phyloP scores from a whole-genome alignment of 1,140 invertebrate species.

The Apis cerana region DNA sequence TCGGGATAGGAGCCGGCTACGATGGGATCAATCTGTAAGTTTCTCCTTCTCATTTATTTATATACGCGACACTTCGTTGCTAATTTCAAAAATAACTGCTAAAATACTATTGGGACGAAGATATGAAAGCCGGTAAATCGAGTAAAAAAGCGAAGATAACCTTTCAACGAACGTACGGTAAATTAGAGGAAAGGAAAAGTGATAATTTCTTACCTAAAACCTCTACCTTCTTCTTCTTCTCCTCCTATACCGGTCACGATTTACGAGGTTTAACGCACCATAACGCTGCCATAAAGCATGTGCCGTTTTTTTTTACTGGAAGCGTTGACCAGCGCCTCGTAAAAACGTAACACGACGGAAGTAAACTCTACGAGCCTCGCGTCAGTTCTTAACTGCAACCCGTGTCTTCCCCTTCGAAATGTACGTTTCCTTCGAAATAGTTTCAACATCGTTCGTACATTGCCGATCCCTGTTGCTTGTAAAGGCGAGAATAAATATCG shows the following conservation, averaged over 20 bases:
- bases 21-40: conserved; percentile 93
- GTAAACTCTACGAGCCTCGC: neutral
- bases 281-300: conserved; percentile 21
- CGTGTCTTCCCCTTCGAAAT: neutral
- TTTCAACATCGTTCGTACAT: neutral
- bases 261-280: conserved; percentile 14
- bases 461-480: neutral
- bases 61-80: too few relatives aligned
- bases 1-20: conserved; percentile 93
- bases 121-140: neutral
- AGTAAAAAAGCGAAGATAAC: neutral
- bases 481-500: neutral
- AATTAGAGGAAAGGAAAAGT: neutral
- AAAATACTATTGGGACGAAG: neutral
- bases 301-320: neutral
- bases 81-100: neutral
- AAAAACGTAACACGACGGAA: conserved; percentile 23
- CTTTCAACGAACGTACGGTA: conserved; percentile 9
- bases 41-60: neutral
- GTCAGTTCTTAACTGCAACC: neutral
- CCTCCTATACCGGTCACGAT: conserved; percentile 2
- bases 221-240: neutral
- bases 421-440: neutral
- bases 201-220: neutral
- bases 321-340: conserved; percentile 24